Evolutionary conservation across 53 echinoderm and acorn worm species (phyloP).

Genomic region (Holothuria leucospilota): DNA sequence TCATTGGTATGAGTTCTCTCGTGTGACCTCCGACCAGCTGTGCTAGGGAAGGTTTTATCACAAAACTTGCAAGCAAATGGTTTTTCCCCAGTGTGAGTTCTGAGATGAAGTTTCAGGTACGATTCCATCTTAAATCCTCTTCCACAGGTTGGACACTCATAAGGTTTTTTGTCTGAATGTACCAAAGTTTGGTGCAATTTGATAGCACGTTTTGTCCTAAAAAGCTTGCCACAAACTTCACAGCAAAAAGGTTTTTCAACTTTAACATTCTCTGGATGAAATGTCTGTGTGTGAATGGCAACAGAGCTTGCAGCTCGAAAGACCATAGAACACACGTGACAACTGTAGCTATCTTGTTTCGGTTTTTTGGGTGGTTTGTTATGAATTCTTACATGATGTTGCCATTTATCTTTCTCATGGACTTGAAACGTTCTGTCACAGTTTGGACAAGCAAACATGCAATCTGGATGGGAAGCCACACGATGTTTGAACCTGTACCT

Average conservation of each 20-base stretch:
- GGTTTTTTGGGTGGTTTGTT: slow-evolving; percentile 25
- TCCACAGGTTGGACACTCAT: neutral
- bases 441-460: neutral
- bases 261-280: slow-evolving; percentile 20
- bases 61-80: slow-evolving; percentile 24
- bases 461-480: slow-evolving; percentile 14
- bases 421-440: slow-evolving; percentile 29
- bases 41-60: slow-evolving; percentile 11
- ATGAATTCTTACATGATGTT: slow-evolving; percentile 33
- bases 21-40: slow-evolving; percentile 20
- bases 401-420: slow-evolving; percentile 37
- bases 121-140: slow-evolving; percentile 28
- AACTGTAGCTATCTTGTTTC: slow-evolving; percentile 7
- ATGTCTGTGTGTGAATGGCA: slow-evolving; percentile 35
- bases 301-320: slow-evolving; percentile 25
- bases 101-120: slow-evolving; percentile 27
- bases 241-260: slow-evolving; percentile 26
- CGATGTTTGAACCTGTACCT: slow-evolving; percentile 45
- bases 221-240: slow-evolving; percentile 33
- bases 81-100: slow-evolving; percentile 30
- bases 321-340: slow-evolving; percentile 6
- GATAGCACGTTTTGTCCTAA: slow-evolving; percentile 21
- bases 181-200: slow-evolving; percentile 34
- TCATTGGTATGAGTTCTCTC: slow-evolving; percentile 41
- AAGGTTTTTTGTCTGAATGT: slow-evolving; percentile 25